Base-by-base conservation (phyloP, 2,113 vertebrate species). In the Verasper variegatus region DNA sequence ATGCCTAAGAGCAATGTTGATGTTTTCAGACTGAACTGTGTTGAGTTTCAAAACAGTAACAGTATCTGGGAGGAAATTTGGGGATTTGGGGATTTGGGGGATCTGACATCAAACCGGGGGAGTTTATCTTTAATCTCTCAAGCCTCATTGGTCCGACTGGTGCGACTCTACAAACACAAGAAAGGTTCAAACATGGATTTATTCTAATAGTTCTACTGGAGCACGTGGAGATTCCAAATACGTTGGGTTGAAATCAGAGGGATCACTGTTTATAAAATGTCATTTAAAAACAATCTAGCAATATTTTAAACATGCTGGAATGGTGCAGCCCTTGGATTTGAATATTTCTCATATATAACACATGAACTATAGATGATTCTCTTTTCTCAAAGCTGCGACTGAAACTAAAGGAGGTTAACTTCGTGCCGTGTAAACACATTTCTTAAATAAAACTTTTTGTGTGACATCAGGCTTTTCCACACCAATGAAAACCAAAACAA, bases 41-140 rank as follows among this genome's bases (percentile, higher is more conserved):
- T 68, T 51, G 31, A 24, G 55, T 72, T 79, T 66, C 56, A 45
- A 67, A 73, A 79, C 69, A 68, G 68, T 49, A 71, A 52, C 61
- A 52, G 24, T 55, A 68, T 69, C 37, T 40, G 58, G 27, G 40
- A 74, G 40, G 65, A 74, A 57, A 68, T 80, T 21, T 73, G 69
- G 61, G 21, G 27, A 68, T 80, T 21, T 73, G 69, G 61, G 21
- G 27, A 63, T 66, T 42, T 55, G 24, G 10, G 23, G 26, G 63
- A 18, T 56, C 26, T 5, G 14, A 58, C n/a, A 49, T 27, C 14
- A 26, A 68, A 57, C 6, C 4, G 17, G 15, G 47, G n/a, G 6
- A 52, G 42, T 23, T 51, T 35, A 14, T 47, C 31, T 11, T 49
- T 12, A 58, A 23, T 55, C 61, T 21, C 62, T 45, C 13, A 23